Conservation (phyloP, 2,113 vertebrate genomes). For the Perca schrenkii region DNA sequence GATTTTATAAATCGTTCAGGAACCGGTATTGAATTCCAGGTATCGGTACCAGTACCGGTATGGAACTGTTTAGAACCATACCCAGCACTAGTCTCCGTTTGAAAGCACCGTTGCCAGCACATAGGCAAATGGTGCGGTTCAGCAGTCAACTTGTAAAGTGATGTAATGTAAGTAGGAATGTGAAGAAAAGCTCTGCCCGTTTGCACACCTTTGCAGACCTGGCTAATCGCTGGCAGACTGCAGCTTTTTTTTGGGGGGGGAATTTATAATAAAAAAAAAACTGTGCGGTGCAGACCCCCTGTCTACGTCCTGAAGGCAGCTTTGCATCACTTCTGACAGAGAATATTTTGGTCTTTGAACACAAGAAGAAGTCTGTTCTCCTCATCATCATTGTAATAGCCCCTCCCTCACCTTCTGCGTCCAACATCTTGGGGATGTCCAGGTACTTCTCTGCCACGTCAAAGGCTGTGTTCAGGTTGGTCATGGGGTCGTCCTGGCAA, state of each 20-base stretch:
- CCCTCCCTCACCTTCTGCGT: slow-evolving; percentile 91
- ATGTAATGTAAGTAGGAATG: not conserved
- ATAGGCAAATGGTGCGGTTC: not conserved
- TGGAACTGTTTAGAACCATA: too few relatives aligned
- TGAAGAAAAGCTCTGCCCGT: slow-evolving; percentile 13
- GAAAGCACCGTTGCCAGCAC: not conserved
- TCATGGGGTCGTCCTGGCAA: slow-evolving; percentile 91
- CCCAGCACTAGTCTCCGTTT: not conserved
- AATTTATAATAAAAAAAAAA: not conserved
- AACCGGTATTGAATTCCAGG: too few relatives aligned
- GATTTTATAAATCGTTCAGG: too few relatives aligned
- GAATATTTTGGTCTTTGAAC: slow-evolving; percentile 19
- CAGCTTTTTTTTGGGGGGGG: accelerated
- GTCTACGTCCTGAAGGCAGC: not conserved
- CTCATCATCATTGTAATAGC: not conserved
- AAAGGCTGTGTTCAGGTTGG: slow-evolving; percentile 95
- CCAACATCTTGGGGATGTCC: slow-evolving; percentile 97
- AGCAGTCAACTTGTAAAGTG: not conserved
- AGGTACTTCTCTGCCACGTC: slow-evolving; percentile 95
- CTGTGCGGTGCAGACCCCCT: not conserved
- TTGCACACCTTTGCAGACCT: slow-evolving; percentile 27
- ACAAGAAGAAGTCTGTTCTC: not conserved
- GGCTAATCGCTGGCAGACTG: not conserved
- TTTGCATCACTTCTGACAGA: slow-evolving; percentile 1
- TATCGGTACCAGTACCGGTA: too few relatives aligned